phyloP scores from a whole-genome alignment of 2,113 vertebrate genomes.

The Phalacrocorax pelagicus region DNA sequence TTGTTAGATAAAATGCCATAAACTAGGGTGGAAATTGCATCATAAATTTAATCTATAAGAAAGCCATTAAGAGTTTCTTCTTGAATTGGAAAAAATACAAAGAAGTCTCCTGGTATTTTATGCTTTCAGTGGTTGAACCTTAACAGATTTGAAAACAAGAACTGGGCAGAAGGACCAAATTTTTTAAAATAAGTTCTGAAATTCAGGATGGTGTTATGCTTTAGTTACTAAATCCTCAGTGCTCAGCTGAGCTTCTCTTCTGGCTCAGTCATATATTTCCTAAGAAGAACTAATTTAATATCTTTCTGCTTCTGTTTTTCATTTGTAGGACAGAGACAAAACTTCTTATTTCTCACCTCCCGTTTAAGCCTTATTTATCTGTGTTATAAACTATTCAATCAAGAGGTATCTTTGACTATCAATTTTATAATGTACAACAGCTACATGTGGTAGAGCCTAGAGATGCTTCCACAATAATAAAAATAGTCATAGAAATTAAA shows the following conservation, averaged over 20 bases:
- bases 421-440: neutral
- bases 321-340: neutral
- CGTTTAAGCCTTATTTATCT: neutral
- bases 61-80: neutral
- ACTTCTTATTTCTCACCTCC: neutral
- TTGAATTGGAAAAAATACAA: neutral
- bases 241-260: neutral
- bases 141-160: neutral
- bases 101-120: neutral
- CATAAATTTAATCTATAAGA: neutral
- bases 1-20: neutral
- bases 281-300: neutral
- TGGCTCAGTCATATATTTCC: neutral
- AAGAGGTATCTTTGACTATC: neutral
- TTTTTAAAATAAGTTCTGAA: neutral
- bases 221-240: neutral
- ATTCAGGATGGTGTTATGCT: neutral
- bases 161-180: neutral
- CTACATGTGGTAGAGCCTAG: neutral
- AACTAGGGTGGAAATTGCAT: neutral
- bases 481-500: neutral
- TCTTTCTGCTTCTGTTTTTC: neutral
- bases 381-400: neutral
- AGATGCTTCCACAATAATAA: neutral
- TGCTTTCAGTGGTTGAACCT: neutral